These are phyloP conservation scores for Ptychodera flava DNA, from an alignment of 35 echinoderm and acorn worm species.

Conservation along the genomic window DNA sequence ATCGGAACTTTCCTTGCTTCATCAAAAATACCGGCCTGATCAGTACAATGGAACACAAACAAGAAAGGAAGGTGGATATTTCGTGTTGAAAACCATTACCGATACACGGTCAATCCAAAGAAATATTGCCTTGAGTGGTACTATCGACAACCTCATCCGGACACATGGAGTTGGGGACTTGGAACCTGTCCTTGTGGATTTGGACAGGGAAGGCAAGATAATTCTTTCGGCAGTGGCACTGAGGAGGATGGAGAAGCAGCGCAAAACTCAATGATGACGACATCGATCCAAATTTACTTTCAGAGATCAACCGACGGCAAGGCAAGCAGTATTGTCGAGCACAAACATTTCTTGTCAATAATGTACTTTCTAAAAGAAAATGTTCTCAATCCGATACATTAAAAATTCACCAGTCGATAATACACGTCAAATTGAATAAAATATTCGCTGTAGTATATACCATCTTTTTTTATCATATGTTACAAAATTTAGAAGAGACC, in stretches of 20 bases:
- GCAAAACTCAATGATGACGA: not conserved
- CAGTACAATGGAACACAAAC: slow-evolving; percentile 7
- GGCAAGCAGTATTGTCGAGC: too few species aligned
- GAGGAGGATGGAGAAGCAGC: not conserved
- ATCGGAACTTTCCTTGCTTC: not conserved
- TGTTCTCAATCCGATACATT: too few species aligned
- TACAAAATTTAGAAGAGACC: too few species aligned
- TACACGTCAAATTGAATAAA: too few species aligned
- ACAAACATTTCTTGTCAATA: too few species aligned
- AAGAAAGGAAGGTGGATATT: slow-evolving; percentile 15
- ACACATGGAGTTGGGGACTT: slow-evolving; percentile 5
- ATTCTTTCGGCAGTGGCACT: not conserved
- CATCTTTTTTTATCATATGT: too few species aligned
- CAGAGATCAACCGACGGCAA: not conserved
- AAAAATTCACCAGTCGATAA: too few species aligned
- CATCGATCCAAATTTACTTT: not conserved
- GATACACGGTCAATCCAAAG: slow-evolving; percentile 11
- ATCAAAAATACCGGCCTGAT: slow-evolving; percentile 19
- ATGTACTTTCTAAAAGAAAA: too few species aligned
- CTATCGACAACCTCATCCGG: too few species aligned
- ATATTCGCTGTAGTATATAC: too few species aligned
- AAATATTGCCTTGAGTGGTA: slow-evolving; percentile 6
- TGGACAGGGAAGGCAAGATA: not conserved
- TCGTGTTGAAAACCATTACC: not conserved
- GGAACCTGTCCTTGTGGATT: slow-evolving; percentile 5